Conservation (phyloP, 92 coral and sea anemone species). For the Diadumene lineata region DNA sequence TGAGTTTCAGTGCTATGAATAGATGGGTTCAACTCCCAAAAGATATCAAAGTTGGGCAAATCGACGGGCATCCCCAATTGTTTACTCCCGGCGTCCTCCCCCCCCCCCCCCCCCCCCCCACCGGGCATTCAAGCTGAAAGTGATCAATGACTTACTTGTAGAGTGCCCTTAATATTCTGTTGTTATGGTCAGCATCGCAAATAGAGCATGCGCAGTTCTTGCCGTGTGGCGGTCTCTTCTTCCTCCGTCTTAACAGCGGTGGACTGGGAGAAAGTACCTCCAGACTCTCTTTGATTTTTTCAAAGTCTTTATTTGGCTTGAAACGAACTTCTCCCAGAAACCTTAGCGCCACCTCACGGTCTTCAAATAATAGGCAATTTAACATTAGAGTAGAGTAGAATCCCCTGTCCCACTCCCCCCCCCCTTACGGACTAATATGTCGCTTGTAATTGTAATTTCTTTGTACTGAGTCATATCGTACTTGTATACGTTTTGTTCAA, state of each 20-base stretch:
- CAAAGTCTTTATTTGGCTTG: conserved; percentile 23
- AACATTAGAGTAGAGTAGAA: too few relatives aligned
- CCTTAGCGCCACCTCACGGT: conserved; percentile 63
- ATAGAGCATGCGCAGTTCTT: conserved; percentile 48
- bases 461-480: too few relatives aligned
- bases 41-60: too few relatives aligned
- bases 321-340: conserved; percentile 57
- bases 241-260: conserved; percentile 14
- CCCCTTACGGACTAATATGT: not conserved
- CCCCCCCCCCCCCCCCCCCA: too few relatives aligned
- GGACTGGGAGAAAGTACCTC: conserved; percentile 17
- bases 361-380: conserved; percentile 27
- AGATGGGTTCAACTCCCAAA: too few relatives aligned
- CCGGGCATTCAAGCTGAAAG: too few relatives aligned
- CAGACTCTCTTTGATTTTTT: conserved; percentile 21
- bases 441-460: too few relatives aligned
- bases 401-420: too few relatives aligned
- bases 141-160: conserved; percentile 36
- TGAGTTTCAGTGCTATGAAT: too few relatives aligned
- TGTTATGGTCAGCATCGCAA: conserved; percentile 47
- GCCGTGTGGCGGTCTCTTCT: conserved; percentile 34
- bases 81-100: too few relatives aligned
- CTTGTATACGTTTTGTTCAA: too few relatives aligned
- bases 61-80: too few relatives aligned
- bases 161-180: conserved; percentile 44